Evolutionary conservation across 2,888 invertebrate genomes (phyloP).

Genomic region (Microctonus aethiopoides): DNA sequence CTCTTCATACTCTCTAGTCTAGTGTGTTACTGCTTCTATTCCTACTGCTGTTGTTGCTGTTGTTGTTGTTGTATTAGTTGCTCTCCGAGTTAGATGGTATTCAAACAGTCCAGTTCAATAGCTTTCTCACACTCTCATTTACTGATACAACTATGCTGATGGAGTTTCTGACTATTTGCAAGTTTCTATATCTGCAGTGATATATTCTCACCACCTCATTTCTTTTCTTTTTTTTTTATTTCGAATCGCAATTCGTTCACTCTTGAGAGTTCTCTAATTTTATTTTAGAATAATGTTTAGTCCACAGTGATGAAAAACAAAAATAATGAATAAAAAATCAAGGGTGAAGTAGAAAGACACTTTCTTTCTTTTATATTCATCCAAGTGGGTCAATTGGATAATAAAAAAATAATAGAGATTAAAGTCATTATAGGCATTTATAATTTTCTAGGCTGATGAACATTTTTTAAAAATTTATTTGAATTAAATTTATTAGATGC

Average conservation of each 20-base stretch:
- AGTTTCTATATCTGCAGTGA: not conserved
- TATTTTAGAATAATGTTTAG: not conserved
- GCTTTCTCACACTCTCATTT: not conserved
- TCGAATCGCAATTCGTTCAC: not conserved
- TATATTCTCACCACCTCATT: constrained; percentile 11
- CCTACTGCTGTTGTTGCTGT: constrained; percentile 11
- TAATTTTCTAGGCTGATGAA: too few species aligned
- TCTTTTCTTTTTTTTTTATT: constrained; percentile 26
- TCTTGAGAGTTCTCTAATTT: not conserved
- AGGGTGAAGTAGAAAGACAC: not conserved
- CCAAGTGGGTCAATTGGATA: constrained; percentile 40
- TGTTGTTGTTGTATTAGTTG: too few species aligned
- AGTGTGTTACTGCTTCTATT: not conserved
- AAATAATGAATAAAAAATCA: not conserved
- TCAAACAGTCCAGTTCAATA: constrained; percentile 15
- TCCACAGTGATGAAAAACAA: not conserved
- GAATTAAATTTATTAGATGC: too few species aligned
- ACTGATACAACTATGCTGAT: not conserved
- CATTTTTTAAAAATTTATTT: too few species aligned
- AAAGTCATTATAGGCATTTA: too few species aligned
- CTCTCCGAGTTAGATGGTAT: constrained; percentile 14
- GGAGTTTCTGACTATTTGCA: constrained; percentile 2
- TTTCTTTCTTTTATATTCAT: not conserved
- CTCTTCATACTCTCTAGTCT: constrained; percentile 27
- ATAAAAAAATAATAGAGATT: constrained; percentile 43